Evolutionary conservation across 2,113 vertebrate species (phyloP).

Genomic region (Alces alces): DNA sequence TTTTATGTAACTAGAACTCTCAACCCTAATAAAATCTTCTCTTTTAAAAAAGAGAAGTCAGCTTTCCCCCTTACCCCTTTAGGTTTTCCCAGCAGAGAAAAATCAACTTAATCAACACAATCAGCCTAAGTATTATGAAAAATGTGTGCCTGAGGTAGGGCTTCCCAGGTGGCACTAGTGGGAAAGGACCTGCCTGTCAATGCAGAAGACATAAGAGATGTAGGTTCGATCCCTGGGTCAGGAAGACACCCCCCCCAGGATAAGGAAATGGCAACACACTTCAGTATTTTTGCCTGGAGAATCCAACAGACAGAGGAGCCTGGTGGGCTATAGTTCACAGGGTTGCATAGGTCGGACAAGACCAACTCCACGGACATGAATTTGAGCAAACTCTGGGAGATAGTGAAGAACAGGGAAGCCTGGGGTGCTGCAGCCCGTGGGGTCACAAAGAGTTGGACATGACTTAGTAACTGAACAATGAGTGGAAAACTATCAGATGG

Average conservation of each 20-base stretch:
- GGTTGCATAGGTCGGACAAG: background rate
- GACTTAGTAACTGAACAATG: background rate
- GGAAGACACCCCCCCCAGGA: accelerated
- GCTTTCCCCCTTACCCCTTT: background rate
- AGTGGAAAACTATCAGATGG: background rate
- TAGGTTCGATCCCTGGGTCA: background rate
- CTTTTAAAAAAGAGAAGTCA: background rate
- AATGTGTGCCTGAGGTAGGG: background rate
- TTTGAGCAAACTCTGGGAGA: background rate
- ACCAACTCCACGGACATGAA: background rate
- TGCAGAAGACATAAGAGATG: background rate
- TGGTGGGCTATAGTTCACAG: background rate
- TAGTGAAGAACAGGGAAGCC: background rate
- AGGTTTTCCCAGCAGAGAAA: background rate
- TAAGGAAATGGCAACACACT: background rate
- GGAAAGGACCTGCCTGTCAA: background rate
- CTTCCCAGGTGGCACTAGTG: background rate
- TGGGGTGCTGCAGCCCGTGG: background rate
- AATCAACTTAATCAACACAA: background rate
- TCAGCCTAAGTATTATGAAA: background rate
- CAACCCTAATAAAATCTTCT: background rate
- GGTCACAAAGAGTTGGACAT: background rate
- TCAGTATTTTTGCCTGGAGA: background rate
- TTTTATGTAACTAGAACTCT: background rate
- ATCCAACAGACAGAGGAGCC: background rate